Percentiles rank a stretch among this genome's conserved stretches.
These are phyloP conservation scores for Heliothis subflexa DNA, from an alignment of 1,140 invertebrate species.

Conservation along the genomic window DNA sequence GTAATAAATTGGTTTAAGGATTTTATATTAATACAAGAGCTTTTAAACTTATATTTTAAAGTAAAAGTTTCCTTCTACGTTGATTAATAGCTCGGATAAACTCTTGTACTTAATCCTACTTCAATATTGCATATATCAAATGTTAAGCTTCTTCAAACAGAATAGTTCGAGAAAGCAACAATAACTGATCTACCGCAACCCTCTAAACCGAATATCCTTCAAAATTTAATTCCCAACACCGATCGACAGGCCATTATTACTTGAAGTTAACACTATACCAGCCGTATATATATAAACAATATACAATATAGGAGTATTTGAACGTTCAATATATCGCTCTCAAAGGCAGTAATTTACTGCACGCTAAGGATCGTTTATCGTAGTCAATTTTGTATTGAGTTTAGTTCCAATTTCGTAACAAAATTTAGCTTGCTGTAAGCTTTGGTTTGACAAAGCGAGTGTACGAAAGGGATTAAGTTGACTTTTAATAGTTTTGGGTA, in stretches of 20 bases:
- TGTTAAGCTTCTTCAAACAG: background rate
- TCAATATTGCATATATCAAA: background rate
- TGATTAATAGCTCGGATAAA: too few relatives aligned
- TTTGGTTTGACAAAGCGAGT: background rate
- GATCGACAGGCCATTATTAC: conserved; percentile 32
- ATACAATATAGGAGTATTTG: conserved; percentile 24
- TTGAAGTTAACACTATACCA: conserved; percentile 23
- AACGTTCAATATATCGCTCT: conserved; percentile 30
- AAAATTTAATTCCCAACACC: conserved; percentile 19
- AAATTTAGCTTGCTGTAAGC: background rate
- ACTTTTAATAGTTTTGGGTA: background rate
- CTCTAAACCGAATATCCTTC: conserved; percentile 1
- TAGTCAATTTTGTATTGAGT: conserved; percentile 15
- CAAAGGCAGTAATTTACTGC: conserved; percentile 37
- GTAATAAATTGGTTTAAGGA: too few relatives aligned
- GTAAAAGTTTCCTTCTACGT: too few relatives aligned
- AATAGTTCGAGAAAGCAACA: background rate
- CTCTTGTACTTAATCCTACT: too few relatives aligned
- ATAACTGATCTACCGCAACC: background rate
- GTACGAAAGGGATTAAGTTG: background rate
- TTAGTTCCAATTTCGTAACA: conserved; percentile 13
- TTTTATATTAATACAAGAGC: too few relatives aligned
- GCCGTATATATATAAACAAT: background rate
- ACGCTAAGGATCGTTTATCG: conserved; percentile 31
- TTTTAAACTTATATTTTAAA: too few relatives aligned